These are phyloP conservation scores for Pollicipes pollicipes DNA, from an alignment of 1,140 invertebrate genomes.

Conservation along the genomic window DNA sequence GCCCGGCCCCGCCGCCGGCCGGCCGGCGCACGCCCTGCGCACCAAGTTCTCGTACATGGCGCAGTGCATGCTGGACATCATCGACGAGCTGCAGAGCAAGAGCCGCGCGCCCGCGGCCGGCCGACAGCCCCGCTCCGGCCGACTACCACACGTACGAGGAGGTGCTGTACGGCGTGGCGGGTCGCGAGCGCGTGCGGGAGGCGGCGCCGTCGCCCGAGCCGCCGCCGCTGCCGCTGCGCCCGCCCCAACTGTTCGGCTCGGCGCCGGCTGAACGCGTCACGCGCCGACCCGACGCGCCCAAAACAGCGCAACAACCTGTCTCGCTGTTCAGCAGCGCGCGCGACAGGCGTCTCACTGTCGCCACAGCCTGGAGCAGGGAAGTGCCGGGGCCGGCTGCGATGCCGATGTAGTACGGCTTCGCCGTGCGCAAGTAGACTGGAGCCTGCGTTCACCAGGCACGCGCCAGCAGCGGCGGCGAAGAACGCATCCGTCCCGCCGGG, in stretches of 20 bases:
- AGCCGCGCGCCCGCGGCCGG: neutral
- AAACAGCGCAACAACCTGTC: constrained; percentile 2
- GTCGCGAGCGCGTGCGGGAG: neutral
- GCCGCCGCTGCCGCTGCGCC: neutral
- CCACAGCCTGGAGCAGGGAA: neutral
- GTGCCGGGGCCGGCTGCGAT: neutral
- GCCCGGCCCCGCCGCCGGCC: no score
- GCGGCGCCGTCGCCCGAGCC: neutral
- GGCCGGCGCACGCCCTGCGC: neutral
- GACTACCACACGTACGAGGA: constrained; percentile 4
- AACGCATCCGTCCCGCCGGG: no score
- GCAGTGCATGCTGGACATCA: constrained; percentile 5
- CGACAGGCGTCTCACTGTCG: neutral
- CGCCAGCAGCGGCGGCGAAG: no score
- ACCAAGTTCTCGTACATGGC: constrained; percentile 4
- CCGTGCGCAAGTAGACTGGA: neutral
- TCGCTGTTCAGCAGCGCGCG: constrained; percentile 4
- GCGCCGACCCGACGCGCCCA: neutral
- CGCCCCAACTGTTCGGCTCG: neutral
- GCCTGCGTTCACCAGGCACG: no score
- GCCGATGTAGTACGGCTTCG: constrained; percentile 2
- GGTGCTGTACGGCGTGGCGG: neutral
- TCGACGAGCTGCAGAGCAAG: constrained; percentile 3
- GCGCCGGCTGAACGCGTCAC: neutral
- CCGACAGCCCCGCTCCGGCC: neutral